Evolutionary conservation across 2,888 invertebrate genomes (phyloP).

Genomic region (Drosophila formosana): DNA sequence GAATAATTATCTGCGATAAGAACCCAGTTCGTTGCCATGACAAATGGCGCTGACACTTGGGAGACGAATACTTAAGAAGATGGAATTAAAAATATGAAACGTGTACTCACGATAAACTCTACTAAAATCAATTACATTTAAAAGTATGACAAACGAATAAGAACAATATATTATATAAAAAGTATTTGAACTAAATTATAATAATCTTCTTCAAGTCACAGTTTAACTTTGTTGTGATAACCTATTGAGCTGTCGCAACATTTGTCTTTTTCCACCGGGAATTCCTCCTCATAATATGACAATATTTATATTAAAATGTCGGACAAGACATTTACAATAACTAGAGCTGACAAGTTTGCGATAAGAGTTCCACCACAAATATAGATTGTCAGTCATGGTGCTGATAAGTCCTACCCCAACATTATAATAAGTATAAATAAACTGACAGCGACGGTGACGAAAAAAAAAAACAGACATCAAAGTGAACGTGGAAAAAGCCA

Average conservation of each 20-base stretch:
- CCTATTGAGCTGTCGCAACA: not conserved
- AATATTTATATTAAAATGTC: not conserved
- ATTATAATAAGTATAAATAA: conserved; percentile 22
- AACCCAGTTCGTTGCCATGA: not conserved
- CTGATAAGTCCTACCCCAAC: conserved; percentile 59
- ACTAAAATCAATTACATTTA: not conserved
- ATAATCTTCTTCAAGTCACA: not conserved
- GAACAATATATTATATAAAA: no score
- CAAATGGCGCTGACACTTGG: conserved; percentile 8
- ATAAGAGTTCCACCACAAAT: conserved; percentile 31
- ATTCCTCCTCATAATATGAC: conserved; percentile 4
- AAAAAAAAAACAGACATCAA: conserved; percentile 13
- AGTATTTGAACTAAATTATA: not conserved
- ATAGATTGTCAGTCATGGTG: conserved; percentile 10
- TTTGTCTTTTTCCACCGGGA: not conserved
- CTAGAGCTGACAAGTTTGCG: conserved; percentile 15
- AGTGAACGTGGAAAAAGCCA: conserved; percentile 19
- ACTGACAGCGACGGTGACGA: conserved; percentile 23
- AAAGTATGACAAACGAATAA: not conserved
- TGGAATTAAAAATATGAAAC: not conserved
- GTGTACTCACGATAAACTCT: not conserved
- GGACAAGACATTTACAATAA: conserved; percentile 18
- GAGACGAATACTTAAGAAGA: not conserved
- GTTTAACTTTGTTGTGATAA: not conserved
- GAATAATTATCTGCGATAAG: conserved; percentile 43